These are phyloP conservation scores for Verasper variegatus DNA, from an alignment of 2,113 vertebrate genomes.

Conservation along the genomic window DNA sequence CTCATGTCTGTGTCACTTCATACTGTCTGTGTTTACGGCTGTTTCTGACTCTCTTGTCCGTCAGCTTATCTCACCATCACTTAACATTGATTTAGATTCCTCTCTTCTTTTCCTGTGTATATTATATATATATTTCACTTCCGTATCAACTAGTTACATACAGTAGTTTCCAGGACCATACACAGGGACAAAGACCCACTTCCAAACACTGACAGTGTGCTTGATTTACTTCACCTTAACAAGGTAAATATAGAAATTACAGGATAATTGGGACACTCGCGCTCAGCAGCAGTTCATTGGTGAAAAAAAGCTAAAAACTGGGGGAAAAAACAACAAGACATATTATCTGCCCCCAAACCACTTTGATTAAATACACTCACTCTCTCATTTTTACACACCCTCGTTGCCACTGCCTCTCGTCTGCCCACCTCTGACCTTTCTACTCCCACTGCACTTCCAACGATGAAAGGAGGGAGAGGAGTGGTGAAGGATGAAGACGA, in stretches of 20 bases:
- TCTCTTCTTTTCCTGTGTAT: background rate
- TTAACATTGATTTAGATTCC: background rate
- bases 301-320: constrained; percentile 1
- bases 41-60: background rate
- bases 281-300: constrained; percentile 1
- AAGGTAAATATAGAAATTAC: constrained; percentile 3
- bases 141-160: background rate
- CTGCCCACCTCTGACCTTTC: constrained; percentile 74
- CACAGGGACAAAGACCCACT: background rate
- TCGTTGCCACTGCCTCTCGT: constrained; percentile 61
- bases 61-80: background rate
- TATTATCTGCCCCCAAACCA: constrained; percentile 51
- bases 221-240: constrained; percentile 8
- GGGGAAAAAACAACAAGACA: constrained; percentile 18
- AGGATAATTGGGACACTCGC: constrained; percentile 1
- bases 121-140: background rate
- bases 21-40: background rate
- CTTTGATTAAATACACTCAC: constrained; percentile 75
- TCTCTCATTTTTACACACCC: constrained; percentile 70
- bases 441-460: constrained; percentile 73
- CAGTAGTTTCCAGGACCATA: background rate
- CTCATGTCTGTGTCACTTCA: background rate
- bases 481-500: constrained; percentile 47
- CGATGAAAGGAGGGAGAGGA: constrained; percentile 69
- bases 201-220: background rate